phyloP scores from a whole-genome alignment of 2,797 vertebrate genomes.

The Manis crassicaudata region DNA sequence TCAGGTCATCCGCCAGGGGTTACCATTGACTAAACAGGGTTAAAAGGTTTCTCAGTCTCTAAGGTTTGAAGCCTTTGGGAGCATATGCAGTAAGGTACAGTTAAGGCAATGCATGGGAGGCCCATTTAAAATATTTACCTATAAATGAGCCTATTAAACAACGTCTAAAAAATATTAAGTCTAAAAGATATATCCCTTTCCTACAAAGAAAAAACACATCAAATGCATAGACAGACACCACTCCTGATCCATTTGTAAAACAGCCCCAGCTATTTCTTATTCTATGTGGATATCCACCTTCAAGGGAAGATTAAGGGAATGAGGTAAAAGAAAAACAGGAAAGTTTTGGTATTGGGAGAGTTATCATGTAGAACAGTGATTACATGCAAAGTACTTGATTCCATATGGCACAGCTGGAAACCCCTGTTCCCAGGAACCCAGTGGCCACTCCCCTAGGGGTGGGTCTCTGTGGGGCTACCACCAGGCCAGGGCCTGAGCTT shows the following conservation, averaged over 20 bases:
- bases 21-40: slow-evolving; percentile 74
- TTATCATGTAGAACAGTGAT: neutral
- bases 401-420: neutral
- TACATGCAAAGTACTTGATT: neutral
- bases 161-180: slow-evolving; percentile 70
- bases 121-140: slow-evolving; percentile 68
- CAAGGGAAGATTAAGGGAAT: neutral
- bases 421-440: rapidly evolving
- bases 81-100: slow-evolving; percentile 68
- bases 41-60: slow-evolving; percentile 76
- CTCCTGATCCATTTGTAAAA: neutral
- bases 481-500: rapidly evolving
- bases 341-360: neutral
- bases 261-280: neutral
- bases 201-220: slow-evolving; percentile 58
- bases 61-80: slow-evolving; percentile 74
- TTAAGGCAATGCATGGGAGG: slow-evolving; percentile 43
- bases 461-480: rapidly evolving
- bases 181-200: slow-evolving; percentile 23
- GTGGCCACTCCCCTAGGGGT: neutral
- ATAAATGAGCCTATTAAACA: slow-evolving; percentile 69
- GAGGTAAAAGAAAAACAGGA: neutral
- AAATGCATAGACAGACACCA: neutral
- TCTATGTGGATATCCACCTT: neutral
- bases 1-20: slow-evolving; percentile 78